These are phyloP conservation scores for Nemotelus pantherinus DNA, from an alignment of 2,888 invertebrate genomes.

Conservation along the genomic window DNA sequence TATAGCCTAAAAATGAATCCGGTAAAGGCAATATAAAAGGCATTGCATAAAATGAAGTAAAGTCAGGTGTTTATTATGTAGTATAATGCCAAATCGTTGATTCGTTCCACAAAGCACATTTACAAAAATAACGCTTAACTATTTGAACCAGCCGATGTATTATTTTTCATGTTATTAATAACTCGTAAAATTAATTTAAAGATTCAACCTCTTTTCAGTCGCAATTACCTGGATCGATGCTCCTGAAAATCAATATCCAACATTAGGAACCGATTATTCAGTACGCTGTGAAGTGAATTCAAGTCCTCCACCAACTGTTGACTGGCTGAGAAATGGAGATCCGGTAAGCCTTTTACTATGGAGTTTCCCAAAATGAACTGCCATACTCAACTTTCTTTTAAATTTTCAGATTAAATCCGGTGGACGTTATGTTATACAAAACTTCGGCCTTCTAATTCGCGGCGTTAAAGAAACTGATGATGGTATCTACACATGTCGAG, in stretches of 20 bases:
- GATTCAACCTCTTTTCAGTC: conserved; percentile 66
- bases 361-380: neutral
- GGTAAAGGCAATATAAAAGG: too few relatives aligned
- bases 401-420: conserved; percentile 70
- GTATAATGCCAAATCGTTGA: too few relatives aligned
- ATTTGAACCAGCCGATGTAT: too few relatives aligned
- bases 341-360: conserved; percentile 64
- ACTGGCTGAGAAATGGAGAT: conserved; percentile 84
- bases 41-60: too few relatives aligned
- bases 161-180: too few relatives aligned
- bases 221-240: conserved; percentile 89
- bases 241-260: conserved; percentile 83
- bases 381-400: neutral
- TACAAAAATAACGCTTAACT: too few relatives aligned
- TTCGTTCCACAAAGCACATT: too few relatives aligned
- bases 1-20: too few relatives aligned
- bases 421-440: conserved; percentile 77
- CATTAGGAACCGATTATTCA: conserved; percentile 77
- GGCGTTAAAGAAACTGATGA: conserved; percentile 84
- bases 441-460: conserved; percentile 80
- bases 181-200: too few relatives aligned
- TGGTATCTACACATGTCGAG: conserved; percentile 86
- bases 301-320: conserved; percentile 84
- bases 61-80: too few relatives aligned
- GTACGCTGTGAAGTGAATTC: conserved; percentile 87